Base-by-base conservation (phyloP, 2,888 invertebrate genomes). In the Temnothorax ravouxi region DNA sequence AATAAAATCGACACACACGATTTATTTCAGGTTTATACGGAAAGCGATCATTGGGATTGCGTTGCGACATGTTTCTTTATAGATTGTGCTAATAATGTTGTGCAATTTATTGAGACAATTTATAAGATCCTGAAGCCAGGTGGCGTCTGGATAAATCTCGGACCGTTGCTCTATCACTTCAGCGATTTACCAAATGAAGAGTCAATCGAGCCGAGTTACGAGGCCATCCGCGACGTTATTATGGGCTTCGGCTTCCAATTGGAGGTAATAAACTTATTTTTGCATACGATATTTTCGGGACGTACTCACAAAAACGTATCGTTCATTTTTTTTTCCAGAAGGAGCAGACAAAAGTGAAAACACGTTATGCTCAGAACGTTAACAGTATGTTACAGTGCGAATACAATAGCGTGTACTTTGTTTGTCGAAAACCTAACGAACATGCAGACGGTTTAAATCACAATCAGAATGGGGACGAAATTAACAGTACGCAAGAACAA, bases 31-130 rank as follows among this genome's bases (percentile, higher is more conserved):
- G 96, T 97, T 1, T 98, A 98, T 93, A 97, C 96, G 1, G 96
- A 96, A 59, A 92, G 95, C 62, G 96, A 97, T 86, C 96, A 97
- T 74, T 99, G 99, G 98, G 97, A 99, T 93, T 99, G 98, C 93
- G 97, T 99, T 0, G 98, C 98, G 0, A 99, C 99, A 0, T 99
- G 99, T 90, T 99, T 99, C 95, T 99, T 99, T 95, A 98, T 99
- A 81, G 99, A 99, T 95, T 99, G 99, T 92, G 99, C 99, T 0
- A 98, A 98, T 84, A 99, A 99, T 94, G 97, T 99, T 25, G 97
- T 99, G 4, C 97, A 98, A 92, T 99, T 99, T 93, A 97, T 99
- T 50, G 99, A 99, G 95, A 97, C 97, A 69, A 99, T 99, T 94
- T 98, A 97, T 95, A 96, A 96, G 91, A 98, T 99, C 90, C 95